phyloP scores from a whole-genome alignment of 2,797 vertebrate genomes.

The Oceanodroma leucorhoa region DNA sequence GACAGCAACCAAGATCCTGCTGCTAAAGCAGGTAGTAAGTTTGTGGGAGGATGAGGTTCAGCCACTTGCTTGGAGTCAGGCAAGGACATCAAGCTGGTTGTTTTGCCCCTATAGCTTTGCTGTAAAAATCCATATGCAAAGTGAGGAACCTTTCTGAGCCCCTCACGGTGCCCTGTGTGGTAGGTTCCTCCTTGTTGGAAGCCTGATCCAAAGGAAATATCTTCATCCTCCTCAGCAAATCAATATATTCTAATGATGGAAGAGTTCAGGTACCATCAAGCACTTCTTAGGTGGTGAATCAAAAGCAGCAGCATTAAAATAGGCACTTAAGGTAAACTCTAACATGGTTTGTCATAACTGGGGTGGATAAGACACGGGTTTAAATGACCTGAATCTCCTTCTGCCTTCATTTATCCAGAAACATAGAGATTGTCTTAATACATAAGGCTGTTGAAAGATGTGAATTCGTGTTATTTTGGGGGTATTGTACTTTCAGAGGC shows the following conservation, averaged over 20 bases:
- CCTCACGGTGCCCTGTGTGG: not conserved
- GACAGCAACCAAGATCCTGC: not conserved
- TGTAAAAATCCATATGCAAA: not conserved
- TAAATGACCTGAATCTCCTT: not conserved
- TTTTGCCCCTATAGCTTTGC: not conserved
- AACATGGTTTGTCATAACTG: not conserved
- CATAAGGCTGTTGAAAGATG: not conserved
- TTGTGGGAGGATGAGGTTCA: not conserved
- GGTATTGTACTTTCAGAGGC: not conserved
- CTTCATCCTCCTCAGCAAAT: accelerated
- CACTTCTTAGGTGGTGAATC: not conserved
- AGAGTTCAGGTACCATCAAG: not conserved
- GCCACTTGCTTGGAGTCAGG: not conserved
- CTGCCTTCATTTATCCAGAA: not conserved
- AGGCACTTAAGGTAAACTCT: not conserved
- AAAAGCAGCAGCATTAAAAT: not conserved
- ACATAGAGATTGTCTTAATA: not conserved
- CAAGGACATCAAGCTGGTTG: not conserved
- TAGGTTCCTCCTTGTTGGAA: not conserved
- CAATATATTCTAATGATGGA: not conserved
- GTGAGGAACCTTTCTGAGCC: not conserved
- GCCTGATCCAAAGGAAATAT: not conserved
- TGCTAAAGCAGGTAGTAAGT: not conserved
- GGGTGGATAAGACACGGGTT: not conserved
- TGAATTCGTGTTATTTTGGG: not conserved